Base-by-base conservation (phyloP, 2,888 invertebrate genomes). In the Zelleria hepariella region DNA sequence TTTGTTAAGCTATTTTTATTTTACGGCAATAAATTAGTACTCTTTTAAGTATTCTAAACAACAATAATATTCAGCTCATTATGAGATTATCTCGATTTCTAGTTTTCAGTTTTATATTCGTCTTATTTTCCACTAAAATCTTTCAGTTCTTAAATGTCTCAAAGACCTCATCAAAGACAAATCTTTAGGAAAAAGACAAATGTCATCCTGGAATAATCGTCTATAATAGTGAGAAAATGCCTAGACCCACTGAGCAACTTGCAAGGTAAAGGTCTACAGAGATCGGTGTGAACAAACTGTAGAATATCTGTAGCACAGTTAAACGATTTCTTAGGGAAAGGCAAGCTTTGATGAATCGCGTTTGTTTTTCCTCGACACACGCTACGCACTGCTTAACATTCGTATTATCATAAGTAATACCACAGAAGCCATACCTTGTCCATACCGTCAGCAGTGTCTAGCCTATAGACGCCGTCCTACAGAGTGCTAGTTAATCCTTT, bases 71-170 rank as follows among this genome's bases (percentile, higher is more conserved):
- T n/a, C n/a, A n/a, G n/a, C n/a, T n/a, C n/a, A n/a, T n/a, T n/a
- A n/a, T n/a, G n/a, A n/a, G n/a, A n/a, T n/a, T n/a, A n/a, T n/a
- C n/a, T n/a, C n/a, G n/a, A n/a, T n/a, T n/a, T n/a, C n/a, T n/a
- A n/a, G 6, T 42, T 56, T 64, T 64, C 15, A 67, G 58, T 20
- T 59, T 61, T 47, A 48, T 53, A 6, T 62, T 59, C 5, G 59
- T 64, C 58, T 67, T 64, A 32, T 67, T 71, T 57, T 66, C 64
- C 10, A 68, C 65, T 20, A 64, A 32, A n/a, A 54, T 49, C 52
- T 63, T 64, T 18, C 47, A 62, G 3, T 49, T 21, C 23, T 52
- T 52, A 7, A 26, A 26, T 54, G 42, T 54, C 59, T 58, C 51
- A 57, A 59, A 57, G 15, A 62, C 62, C 48, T 62, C 59, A 58